Percentiles rank a stretch among this genome's conserved stretches.
Evolutionary conservation across 2,113 vertebrate genomes (phyloP).

Genomic region (Petroica traversi): DNA sequence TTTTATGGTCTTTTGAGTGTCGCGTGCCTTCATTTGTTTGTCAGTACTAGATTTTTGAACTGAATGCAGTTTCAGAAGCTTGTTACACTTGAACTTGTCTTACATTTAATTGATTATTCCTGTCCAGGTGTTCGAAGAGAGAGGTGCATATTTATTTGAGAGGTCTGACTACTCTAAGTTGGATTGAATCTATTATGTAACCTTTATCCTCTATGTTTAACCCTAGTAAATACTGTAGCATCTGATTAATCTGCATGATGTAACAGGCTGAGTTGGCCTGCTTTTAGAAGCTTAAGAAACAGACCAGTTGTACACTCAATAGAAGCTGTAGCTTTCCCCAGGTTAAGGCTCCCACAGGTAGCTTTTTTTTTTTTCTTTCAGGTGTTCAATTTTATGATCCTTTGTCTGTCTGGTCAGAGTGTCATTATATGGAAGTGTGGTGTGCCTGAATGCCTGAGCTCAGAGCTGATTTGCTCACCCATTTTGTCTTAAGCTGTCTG

Average conservation of each 20-base stretch:
- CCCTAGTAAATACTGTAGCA: slow-evolving; percentile 1
- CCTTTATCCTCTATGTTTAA: slow-evolving; percentile 11
- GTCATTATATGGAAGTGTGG: neutral
- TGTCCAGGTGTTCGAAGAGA: neutral
- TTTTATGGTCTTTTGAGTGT: neutral
- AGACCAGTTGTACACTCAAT: neutral
- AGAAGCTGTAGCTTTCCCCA: neutral
- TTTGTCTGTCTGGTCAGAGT: neutral
- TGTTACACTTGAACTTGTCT: neutral
- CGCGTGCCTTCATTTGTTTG: neutral
- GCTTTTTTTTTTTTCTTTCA: too few species aligned
- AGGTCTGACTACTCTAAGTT: neutral
- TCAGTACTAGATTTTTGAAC: neutral
- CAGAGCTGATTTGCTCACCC: neutral
- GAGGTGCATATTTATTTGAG: neutral
- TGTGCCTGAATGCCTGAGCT: neutral
- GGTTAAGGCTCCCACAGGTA: neutral
- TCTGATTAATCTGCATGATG: slow-evolving; percentile 55
- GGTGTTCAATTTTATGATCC: neutral
- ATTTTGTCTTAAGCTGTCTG: neutral
- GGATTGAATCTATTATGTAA: slow-evolving; percentile 35
- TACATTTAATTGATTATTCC: neutral
- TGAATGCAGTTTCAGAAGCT: neutral
- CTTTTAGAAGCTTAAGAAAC: slow-evolving; percentile 10
- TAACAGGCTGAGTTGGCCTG: slow-evolving; percentile 48